A percentile compares a stretch with the other conserved stretches of the same genome.
Conservation (phyloP, 2,113 vertebrate genomes). For the Oenanthe oenanthe region DNA sequence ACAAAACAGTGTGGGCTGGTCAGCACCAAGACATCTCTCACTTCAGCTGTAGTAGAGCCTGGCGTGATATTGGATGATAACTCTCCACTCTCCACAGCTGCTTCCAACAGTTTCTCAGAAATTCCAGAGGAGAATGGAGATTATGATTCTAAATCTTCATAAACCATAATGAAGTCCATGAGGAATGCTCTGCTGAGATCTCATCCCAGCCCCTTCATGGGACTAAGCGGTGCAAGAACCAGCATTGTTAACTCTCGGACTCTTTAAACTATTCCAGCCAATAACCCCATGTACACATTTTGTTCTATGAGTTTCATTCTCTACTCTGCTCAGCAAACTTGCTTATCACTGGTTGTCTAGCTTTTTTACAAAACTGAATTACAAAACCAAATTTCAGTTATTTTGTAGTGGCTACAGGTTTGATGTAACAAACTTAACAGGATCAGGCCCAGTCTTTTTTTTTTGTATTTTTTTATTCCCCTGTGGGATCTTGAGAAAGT, state of each 20-base stretch:
- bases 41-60: background rate
- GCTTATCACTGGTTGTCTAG: background rate
- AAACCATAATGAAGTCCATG: background rate
- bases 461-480: background rate
- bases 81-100: background rate
- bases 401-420: background rate
- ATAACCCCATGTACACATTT: background rate
- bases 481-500: background rate
- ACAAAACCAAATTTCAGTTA: background rate
- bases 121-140: background rate
- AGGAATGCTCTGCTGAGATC: background rate
- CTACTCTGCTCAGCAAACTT: background rate
- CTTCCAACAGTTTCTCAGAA: background rate
- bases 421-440: background rate
- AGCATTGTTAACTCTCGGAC: background rate
- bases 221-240: background rate
- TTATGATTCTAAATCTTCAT: background rate
- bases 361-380: background rate
- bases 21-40: background rate
- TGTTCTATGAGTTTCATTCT: background rate
- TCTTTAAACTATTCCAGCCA: background rate
- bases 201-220: background rate
- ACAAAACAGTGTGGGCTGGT: background rate
- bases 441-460: background rate
- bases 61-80: background rate